A percentile compares a stretch with the other conserved stretches of the same genome.
These are phyloP conservation scores for Papilio gigon DNA, from an alignment of 2,888 invertebrate genomes.

Conservation along the genomic window DNA sequence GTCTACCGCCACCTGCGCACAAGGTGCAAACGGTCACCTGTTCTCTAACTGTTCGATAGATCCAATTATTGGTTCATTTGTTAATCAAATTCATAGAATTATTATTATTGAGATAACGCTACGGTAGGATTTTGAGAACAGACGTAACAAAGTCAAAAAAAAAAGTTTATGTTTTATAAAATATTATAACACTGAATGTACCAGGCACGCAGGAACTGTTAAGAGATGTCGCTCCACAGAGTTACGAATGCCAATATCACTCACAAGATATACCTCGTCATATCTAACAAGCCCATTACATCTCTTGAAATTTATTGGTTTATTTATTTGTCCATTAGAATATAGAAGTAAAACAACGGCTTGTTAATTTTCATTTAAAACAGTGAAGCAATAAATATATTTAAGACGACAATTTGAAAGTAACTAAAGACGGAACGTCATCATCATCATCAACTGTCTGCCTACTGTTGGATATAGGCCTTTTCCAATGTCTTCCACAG, in stretches of 20 bases:
- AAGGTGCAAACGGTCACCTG: conserved; percentile 37
- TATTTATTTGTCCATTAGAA: background rate
- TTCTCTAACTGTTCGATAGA: conserved; percentile 14
- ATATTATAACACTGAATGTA: conserved; percentile 1
- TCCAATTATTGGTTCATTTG: conserved; percentile 3
- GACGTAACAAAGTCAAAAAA: too few relatives aligned
- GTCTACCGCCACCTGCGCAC: conserved; percentile 33
- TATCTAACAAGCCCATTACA: background rate
- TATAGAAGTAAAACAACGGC: background rate
- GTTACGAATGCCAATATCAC: conserved; percentile 1
- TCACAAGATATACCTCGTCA: conserved; percentile 19
- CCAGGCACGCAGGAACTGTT: conserved; percentile 21
- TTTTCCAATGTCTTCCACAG: too few relatives aligned
- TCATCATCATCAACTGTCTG: too few relatives aligned
- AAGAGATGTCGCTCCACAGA: background rate
- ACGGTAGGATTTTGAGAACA: background rate
- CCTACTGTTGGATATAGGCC: too few relatives aligned
- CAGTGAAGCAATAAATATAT: too few relatives aligned
- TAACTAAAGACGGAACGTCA: too few relatives aligned
- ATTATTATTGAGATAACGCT: background rate
- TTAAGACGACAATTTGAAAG: too few relatives aligned
- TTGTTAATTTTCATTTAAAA: too few relatives aligned
- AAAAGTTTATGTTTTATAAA: background rate
- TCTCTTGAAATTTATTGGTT: background rate
- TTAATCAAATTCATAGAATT: background rate